phyloP scores from a whole-genome alignment of 2,797 vertebrate species.

The Scyliorhinus canicula region DNA sequence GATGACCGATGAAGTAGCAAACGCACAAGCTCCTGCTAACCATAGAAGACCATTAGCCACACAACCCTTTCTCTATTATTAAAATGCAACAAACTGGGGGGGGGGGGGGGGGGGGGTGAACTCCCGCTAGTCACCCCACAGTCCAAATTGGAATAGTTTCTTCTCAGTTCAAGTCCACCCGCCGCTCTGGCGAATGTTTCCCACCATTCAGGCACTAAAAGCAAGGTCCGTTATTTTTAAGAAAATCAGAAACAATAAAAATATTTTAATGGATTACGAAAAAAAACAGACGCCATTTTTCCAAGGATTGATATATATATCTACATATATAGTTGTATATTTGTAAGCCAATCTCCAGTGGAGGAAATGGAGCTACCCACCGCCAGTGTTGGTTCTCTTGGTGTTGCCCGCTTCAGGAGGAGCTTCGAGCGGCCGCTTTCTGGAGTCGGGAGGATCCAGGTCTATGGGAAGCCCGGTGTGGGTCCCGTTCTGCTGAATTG shows the following conservation, averaged over 20 bases:
- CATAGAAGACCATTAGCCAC: neutral
- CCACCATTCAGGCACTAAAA: neutral
- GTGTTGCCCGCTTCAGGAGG: slow-evolving; percentile 70
- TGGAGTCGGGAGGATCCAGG: slow-evolving; percentile 67
- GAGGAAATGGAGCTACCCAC: slow-evolving; percentile 54
- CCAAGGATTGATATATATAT: neutral
- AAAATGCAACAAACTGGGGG: neutral
- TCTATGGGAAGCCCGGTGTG: slow-evolving; percentile 67
- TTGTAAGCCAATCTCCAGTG: neutral
- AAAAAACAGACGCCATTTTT: slow-evolving; percentile 42
- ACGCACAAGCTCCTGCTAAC: neutral
- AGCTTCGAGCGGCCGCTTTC: slow-evolving; percentile 68
- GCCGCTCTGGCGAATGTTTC: neutral
- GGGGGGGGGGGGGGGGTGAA: neutral
- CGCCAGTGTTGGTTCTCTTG: slow-evolving; percentile 71
- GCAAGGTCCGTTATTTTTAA: neutral
- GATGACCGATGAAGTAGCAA: neutral
- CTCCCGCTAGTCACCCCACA: neutral
- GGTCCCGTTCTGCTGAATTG: slow-evolving; percentile 71
- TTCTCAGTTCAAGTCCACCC: neutral
- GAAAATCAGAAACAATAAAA: neutral
- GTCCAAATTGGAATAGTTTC: neutral
- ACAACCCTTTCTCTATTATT: too few species aligned
- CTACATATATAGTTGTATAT: too few species aligned
- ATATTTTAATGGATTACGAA: slow-evolving; percentile 39